These are phyloP conservation scores for Columba livia DNA, from an alignment of 2,113 vertebrate genomes.

Conservation along the genomic window DNA sequence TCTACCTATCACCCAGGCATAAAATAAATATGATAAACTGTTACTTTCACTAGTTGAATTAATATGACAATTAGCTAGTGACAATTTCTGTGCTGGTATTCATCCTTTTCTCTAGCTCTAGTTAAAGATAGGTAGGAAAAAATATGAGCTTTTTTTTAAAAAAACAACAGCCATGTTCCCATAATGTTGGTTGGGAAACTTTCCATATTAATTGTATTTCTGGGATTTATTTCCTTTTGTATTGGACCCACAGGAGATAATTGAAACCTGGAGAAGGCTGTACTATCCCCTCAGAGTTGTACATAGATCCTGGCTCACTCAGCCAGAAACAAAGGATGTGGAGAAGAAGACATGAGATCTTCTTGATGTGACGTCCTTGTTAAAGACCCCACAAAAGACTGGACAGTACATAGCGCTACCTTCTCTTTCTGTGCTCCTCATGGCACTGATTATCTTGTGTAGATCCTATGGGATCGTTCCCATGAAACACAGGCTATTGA, in stretches of 20 bases:
- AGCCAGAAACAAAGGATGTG: neutral
- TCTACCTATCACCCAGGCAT: neutral
- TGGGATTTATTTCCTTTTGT: neutral
- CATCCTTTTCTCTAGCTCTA: neutral
- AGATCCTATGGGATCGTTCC: fast-evolving
- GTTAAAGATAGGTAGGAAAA: neutral
- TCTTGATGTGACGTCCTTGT: neutral
- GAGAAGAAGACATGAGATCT: neutral
- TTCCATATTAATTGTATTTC: neutral
- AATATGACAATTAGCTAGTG: neutral
- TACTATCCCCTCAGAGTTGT: neutral
- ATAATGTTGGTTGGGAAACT: neutral
- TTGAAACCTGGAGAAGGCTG: neutral
- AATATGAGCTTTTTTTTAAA: neutral
- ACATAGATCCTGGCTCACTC: neutral
- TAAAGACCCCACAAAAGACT: neutral
- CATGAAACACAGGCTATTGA: neutral
- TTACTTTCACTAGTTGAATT: neutral
- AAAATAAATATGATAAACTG: neutral
- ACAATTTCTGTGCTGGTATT: neutral
- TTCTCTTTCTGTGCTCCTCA: fast-evolving
- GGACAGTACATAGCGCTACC: neutral
- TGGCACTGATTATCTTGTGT: neutral
- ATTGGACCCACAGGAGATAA: neutral
- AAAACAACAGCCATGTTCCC: neutral